Conservation (phyloP, 2,797 vertebrate genomes). For the Aphelocoma californica region DNA sequence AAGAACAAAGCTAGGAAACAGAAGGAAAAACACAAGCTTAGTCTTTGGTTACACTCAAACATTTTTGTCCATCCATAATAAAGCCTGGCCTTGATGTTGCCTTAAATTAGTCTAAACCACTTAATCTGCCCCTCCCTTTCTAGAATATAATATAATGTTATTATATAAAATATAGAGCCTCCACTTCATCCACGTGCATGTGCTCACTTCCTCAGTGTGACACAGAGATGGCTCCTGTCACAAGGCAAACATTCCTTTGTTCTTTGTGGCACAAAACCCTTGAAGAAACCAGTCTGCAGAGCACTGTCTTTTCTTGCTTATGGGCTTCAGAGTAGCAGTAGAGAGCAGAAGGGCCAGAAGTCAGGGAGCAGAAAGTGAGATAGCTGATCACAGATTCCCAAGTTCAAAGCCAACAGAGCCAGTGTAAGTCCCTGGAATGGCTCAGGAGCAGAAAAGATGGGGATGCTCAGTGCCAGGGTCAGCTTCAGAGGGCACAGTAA, state of each 20-base stretch:
- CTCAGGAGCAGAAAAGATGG: background rate
- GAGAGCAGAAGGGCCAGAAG: background rate
- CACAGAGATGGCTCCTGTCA: background rate
- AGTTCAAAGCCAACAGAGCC: background rate
- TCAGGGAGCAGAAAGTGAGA: background rate
- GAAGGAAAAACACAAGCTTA: background rate
- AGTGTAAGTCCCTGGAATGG: background rate
- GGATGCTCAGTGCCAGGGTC: background rate
- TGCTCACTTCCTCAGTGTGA: background rate
- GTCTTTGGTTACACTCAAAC: background rate
- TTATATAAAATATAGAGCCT: background rate
- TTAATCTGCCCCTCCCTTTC: background rate
- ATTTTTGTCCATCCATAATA: background rate
- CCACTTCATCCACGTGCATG: background rate
- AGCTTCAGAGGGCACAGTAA: background rate
- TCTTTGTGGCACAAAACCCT: background rate
- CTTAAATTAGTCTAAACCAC: background rate
- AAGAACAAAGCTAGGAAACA: background rate
- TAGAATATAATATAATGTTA: background rate
- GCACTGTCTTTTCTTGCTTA: background rate
- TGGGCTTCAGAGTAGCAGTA: accelerated
- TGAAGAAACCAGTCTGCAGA: background rate
- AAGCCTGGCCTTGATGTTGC: background rate
- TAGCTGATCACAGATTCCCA: background rate
- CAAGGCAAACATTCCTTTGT: background rate